Percentiles rank a stretch among this genome's conserved stretches.
Evolutionary conservation across 2,113 vertebrate species (phyloP).

Genomic region (Sturnus vulgaris): DNA sequence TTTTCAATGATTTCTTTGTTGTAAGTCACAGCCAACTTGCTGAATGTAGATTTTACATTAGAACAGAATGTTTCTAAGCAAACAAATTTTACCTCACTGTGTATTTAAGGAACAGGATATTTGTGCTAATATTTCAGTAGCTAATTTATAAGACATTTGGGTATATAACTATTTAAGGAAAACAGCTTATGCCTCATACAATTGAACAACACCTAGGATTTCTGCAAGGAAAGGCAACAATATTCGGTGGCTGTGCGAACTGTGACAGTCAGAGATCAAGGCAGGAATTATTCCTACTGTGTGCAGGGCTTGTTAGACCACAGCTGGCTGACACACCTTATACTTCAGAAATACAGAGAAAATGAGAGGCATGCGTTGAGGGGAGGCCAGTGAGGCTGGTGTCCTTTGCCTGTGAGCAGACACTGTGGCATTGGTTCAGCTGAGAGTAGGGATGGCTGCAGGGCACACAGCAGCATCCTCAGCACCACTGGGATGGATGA

Average conservation of each 20-base stretch:
- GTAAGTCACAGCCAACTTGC: neutral
- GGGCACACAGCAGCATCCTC: too few species aligned
- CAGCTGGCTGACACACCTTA: neutral
- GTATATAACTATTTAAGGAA: neutral
- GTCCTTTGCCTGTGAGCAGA: neutral
- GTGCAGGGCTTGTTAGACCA: neutral
- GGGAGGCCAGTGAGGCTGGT: neutral
- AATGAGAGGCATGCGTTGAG: neutral
- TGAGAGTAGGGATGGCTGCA: fast-evolving
- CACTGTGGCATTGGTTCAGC: neutral
- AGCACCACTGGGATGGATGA: neutral
- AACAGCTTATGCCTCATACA: neutral
- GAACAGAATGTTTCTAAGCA: neutral
- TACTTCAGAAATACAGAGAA: neutral
- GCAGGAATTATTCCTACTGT: neutral
- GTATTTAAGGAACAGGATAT: neutral
- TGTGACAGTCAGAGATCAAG: neutral
- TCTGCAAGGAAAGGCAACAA: neutral
- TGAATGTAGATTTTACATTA: neutral
- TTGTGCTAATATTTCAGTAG: neutral
- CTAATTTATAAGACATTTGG: neutral
- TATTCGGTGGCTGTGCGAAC: neutral
- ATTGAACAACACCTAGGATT: neutral
- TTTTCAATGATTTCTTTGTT: neutral
- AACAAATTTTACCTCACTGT: neutral